phyloP scores from a whole-genome alignment of 1,140 invertebrate genomes.

The Euwallacea similis region DNA sequence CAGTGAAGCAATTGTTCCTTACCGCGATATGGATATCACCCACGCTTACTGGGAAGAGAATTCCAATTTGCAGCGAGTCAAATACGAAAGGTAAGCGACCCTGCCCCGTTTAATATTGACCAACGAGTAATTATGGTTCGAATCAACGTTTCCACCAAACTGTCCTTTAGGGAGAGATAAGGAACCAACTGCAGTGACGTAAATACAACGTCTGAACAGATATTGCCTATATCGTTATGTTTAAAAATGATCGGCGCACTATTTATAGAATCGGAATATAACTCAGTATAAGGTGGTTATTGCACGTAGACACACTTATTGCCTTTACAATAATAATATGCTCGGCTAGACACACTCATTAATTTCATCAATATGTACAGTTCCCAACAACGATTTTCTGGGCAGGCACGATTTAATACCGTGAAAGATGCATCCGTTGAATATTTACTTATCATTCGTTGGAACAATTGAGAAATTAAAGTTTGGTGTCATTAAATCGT shows the following conservation, averaged over 20 bases:
- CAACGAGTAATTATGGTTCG: not conserved
- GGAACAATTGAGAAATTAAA: no score
- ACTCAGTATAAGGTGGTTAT: conserved; percentile 24
- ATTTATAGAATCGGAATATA: conserved; percentile 21
- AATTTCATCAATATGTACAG: not conserved
- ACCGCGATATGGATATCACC: conserved; percentile 42
- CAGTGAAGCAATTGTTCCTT: not conserved
- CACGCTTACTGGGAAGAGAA: conserved; percentile 46
- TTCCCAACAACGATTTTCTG: no score
- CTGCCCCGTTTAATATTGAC: not conserved
- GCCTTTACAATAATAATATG: not conserved
- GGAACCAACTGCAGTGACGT: conserved; percentile 35
- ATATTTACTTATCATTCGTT: no score
- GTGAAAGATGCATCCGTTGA: no score
- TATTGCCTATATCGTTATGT: conserved; percentile 27
- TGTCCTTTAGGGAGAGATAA: conserved; percentile 8
- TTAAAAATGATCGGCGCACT: conserved; percentile 29
- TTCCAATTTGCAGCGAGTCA: conserved; percentile 44
- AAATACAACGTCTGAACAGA: conserved; percentile 37
- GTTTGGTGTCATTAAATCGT: no score
- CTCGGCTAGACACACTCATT: not conserved
- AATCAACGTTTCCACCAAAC: not conserved
- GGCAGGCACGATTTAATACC: no score
- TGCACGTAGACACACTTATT: not conserved
- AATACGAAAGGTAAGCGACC: conserved; percentile 45